phyloP scores from a whole-genome alignment of 2,888 invertebrate genomes.

The Laothoe populi region DNA sequence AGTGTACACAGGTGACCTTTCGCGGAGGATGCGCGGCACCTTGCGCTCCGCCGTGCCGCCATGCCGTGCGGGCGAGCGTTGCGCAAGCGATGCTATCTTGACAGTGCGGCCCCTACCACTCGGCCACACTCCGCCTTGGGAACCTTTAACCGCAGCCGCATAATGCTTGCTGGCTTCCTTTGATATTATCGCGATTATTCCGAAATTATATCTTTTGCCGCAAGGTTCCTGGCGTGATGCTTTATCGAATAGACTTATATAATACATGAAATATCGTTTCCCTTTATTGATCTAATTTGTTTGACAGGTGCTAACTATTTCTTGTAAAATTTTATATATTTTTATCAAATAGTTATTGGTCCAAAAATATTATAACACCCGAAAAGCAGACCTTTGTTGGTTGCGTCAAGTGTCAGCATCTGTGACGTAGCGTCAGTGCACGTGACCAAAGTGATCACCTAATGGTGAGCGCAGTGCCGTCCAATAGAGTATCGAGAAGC shows the following conservation, averaged over 20 bases:
- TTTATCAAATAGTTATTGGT: no score
- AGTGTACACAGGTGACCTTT: slow-evolving; percentile 65
- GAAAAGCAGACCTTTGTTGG: no score
- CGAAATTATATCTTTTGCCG: slow-evolving; percentile 2
- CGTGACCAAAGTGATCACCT: no score
- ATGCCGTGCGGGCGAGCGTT: slow-evolving; percentile 49
- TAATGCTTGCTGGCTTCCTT: slow-evolving; percentile 9
- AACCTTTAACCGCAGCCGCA: slow-evolving; percentile 16
- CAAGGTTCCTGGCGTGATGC: background rate
- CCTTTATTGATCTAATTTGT: no score
- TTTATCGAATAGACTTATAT: background rate
- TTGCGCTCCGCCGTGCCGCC: slow-evolving; percentile 47
- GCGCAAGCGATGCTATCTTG: slow-evolving; percentile 63
- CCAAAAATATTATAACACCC: no score
- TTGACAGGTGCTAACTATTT: no score
- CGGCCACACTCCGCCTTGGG: background rate
- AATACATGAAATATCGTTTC: no score
- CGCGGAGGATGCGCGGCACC: slow-evolving; percentile 70
- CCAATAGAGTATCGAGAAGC: no score
- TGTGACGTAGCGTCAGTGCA: no score
- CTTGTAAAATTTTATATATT: no score
- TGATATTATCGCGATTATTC: slow-evolving; percentile 2
- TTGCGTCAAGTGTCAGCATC: no score
- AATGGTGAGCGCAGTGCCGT: no score
- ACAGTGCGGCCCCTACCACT: slow-evolving; percentile 9